Evolutionary conservation across 2,113 vertebrate genomes (phyloP).

Genomic region (Corydoras sp.): DNA sequence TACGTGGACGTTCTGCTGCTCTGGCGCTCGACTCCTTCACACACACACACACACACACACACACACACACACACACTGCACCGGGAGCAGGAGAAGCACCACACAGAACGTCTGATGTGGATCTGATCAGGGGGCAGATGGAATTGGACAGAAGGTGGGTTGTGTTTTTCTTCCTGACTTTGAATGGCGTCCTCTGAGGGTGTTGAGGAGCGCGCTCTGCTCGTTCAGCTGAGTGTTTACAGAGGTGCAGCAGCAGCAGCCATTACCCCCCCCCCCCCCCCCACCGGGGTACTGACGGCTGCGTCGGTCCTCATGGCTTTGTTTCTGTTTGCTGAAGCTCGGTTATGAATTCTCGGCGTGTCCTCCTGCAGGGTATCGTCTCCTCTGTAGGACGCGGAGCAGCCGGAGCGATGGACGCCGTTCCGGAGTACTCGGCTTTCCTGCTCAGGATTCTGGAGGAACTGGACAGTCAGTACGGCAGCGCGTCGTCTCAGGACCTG

Average conservation of each 20-base stretch:
- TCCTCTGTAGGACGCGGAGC: constrained; percentile 30
- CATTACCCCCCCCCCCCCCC: too few relatives aligned
- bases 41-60: not conserved
- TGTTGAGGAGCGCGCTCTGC: not conserved
- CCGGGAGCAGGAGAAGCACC: not conserved
- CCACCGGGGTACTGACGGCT: not conserved
- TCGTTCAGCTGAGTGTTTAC: not conserved
- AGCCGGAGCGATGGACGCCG: constrained; percentile 70
- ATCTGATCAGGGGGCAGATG: constrained; percentile 15
- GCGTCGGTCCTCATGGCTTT: not conserved
- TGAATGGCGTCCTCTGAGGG: not conserved
- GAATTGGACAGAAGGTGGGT: not conserved
- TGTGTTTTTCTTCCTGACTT: not conserved
- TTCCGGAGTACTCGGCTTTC: constrained; percentile 78
- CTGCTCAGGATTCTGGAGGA: constrained; percentile 85
- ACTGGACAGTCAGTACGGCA: constrained; percentile 77
- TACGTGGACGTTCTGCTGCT: not conserved
- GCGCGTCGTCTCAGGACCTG: constrained; percentile 85
- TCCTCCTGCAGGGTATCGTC: constrained; percentile 33
- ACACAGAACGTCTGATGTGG: not conserved
- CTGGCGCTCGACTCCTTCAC: not conserved
- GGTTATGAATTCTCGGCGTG: constrained; percentile 33
- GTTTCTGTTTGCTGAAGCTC: constrained; percentile 1
- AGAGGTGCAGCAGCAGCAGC: too few relatives aligned
- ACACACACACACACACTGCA: not conserved